phyloP scores from a whole-genome alignment of 2,888 invertebrate species.

The Cetonia aurata region DNA sequence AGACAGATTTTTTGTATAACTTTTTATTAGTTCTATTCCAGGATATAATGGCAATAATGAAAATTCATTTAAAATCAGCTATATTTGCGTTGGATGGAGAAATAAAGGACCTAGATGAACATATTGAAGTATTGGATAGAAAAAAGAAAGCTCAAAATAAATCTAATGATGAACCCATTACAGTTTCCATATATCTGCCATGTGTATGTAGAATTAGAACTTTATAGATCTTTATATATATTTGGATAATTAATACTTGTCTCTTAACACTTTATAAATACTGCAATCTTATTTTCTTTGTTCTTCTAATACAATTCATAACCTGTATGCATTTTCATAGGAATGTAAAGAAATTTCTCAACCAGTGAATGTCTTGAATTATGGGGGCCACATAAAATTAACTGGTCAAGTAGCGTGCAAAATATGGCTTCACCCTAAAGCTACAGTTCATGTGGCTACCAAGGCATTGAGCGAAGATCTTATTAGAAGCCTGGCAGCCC shows the following conservation, averaged over 20 bases:
- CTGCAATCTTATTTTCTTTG: constrained; percentile 1
- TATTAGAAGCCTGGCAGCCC: constrained; percentile 84
- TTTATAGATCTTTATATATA: no score
- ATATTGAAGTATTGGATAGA: constrained; percentile 74
- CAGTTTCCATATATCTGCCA: constrained; percentile 78
- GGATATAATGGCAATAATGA: constrained; percentile 73
- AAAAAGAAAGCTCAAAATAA: constrained; percentile 63
- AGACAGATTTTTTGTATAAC: constrained; percentile 35
- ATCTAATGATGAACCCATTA: constrained; percentile 66
- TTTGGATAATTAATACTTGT: no score
- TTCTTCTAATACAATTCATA: background rate
- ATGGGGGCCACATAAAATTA: constrained; percentile 78
- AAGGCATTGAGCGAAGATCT: constrained; percentile 85
- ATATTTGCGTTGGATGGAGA: constrained; percentile 83
- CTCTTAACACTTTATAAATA: no score
- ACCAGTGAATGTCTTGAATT: constrained; percentile 69
- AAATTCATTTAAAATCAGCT: constrained; percentile 73
- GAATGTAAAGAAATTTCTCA: constrained; percentile 67
- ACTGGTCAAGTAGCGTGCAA: constrained; percentile 80
- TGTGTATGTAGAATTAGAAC: constrained; percentile 70
- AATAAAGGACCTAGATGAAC: constrained; percentile 73
- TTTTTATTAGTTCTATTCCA: constrained; percentile 58
- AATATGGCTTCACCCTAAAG: constrained; percentile 84
- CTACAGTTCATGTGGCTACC: constrained; percentile 79
- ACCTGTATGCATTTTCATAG: constrained; percentile 58